These are phyloP conservation scores for Dioctria linearis DNA, from an alignment of 2,888 invertebrate species.

Conservation along the genomic window DNA sequence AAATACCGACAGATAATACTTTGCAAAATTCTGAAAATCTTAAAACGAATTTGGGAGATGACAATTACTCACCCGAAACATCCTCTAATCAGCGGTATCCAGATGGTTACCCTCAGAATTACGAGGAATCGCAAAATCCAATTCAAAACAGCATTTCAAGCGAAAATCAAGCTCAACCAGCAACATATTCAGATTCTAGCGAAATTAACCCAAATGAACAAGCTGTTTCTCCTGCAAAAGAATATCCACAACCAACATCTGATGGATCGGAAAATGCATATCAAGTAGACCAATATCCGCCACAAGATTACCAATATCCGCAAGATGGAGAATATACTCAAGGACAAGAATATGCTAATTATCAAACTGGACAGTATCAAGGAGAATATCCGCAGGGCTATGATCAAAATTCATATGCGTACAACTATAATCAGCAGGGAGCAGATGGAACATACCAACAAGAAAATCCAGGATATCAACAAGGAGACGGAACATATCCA, in stretches of 20 bases:
- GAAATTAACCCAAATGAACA: slow-evolving; percentile 11
- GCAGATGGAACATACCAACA: slow-evolving; percentile 7
- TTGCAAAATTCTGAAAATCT: neutral
- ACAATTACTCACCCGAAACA: neutral
- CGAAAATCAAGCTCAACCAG: neutral
- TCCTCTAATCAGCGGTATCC: slow-evolving; percentile 44
- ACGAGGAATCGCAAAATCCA: slow-evolving; percentile 6
- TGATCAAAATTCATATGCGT: slow-evolving; percentile 67
- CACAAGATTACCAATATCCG: slow-evolving; percentile 9
- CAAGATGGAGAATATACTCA: slow-evolving; percentile 43
- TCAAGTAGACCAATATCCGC: slow-evolving; percentile 13
- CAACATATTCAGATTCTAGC: slow-evolving; percentile 2
- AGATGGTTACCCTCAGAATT: slow-evolving; percentile 35
- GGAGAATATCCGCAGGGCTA: slow-evolving; percentile 64
- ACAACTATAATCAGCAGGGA: slow-evolving; percentile 66
- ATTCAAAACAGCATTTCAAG: neutral
- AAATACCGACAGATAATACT: neutral
- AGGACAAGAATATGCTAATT: slow-evolving; percentile 38
- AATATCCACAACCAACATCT: neutral
- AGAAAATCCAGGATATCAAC: neutral
- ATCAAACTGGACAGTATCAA: slow-evolving; percentile 63
- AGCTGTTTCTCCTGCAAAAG: neutral
- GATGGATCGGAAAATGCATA: slow-evolving; percentile 9
- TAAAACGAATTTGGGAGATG: neutral
- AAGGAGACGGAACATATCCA: neutral